phyloP scores from a whole-genome alignment of 1,140 invertebrate genomes.

The Camponotus vicinus region DNA sequence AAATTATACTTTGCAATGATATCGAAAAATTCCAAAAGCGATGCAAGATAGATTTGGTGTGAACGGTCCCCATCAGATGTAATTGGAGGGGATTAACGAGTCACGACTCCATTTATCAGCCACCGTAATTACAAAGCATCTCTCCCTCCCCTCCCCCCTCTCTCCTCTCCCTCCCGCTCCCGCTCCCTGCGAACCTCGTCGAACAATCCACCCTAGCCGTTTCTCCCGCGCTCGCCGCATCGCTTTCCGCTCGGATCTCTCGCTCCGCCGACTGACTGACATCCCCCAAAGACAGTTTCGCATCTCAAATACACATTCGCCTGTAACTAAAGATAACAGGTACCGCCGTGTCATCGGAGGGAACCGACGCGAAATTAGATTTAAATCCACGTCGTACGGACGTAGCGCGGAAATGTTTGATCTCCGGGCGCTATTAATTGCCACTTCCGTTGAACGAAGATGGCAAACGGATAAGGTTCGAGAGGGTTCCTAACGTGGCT shows the following conservation, averaged over 20 bases:
- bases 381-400: constrained; percentile 52
- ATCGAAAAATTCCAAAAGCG: constrained; percentile 79
- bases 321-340: constrained; percentile 85
- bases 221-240: constrained; percentile 74
- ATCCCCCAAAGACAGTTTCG: constrained; percentile 85
- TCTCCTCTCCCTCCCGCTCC: constrained; percentile 21
- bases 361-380: constrained; percentile 70
- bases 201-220: constrained; percentile 55
- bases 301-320: constrained; percentile 82
- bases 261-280: constrained; percentile 82
- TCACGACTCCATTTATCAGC: constrained; percentile 86
- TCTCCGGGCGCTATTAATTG: constrained; percentile 63
- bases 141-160: constrained; percentile 63
- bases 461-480: background rate
- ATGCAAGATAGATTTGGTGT: constrained; percentile 77
- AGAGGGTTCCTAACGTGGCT: background rate
- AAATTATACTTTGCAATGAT: constrained; percentile 1
- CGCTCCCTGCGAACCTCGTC: no score
- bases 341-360: constrained; percentile 81
- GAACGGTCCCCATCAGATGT: constrained; percentile 83
- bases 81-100: constrained; percentile 86
- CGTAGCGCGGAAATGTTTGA: constrained; percentile 66
- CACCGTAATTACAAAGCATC: constrained; percentile 85
- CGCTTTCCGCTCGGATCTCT: constrained; percentile 80
- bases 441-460: constrained; percentile 45